phyloP scores from a whole-genome alignment of 2,797 vertebrate genomes.

The Champsocephalus gunnari region DNA sequence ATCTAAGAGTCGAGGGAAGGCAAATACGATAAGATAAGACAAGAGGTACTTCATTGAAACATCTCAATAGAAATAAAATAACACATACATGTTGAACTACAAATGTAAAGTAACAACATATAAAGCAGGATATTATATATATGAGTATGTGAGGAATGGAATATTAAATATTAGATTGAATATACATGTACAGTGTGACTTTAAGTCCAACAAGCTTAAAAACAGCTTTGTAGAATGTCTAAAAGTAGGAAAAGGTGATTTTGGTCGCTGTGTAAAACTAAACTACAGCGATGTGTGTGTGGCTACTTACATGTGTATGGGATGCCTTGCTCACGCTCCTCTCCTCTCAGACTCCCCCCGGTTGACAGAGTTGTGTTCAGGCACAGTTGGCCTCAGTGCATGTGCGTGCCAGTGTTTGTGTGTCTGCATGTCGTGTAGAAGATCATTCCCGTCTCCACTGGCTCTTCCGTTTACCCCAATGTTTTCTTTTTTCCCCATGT shows the following conservation, averaged over 20 bases:
- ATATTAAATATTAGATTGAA: too few relatives aligned
- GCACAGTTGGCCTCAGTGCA: constrained; percentile 55
- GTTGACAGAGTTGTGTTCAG: constrained; percentile 59
- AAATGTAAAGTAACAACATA: too few relatives aligned
- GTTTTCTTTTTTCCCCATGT: constrained; percentile 46
- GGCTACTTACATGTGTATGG: constrained; percentile 4
- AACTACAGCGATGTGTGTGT: neutral
- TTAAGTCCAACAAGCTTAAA: neutral
- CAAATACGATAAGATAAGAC: neutral
- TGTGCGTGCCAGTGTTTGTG: constrained; percentile 43
- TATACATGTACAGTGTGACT: too few relatives aligned
- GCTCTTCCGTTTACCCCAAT: constrained; percentile 33
- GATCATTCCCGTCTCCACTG: constrained; percentile 19
- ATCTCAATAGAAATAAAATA: too few relatives aligned
- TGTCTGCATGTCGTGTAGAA: constrained; percentile 42
- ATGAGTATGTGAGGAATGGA: too few relatives aligned
- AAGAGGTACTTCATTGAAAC: too few relatives aligned
- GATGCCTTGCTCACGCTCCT: constrained; percentile 24
- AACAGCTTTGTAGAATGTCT: neutral
- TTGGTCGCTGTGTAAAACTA: neutral
- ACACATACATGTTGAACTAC: too few relatives aligned
- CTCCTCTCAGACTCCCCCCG: constrained; percentile 50
- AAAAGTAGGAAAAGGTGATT: neutral
- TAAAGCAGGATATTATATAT: too few relatives aligned
- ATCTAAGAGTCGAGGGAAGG: neutral